Conservation (phyloP, 2,113 vertebrate species). For the Eurypyga helias region DNA sequence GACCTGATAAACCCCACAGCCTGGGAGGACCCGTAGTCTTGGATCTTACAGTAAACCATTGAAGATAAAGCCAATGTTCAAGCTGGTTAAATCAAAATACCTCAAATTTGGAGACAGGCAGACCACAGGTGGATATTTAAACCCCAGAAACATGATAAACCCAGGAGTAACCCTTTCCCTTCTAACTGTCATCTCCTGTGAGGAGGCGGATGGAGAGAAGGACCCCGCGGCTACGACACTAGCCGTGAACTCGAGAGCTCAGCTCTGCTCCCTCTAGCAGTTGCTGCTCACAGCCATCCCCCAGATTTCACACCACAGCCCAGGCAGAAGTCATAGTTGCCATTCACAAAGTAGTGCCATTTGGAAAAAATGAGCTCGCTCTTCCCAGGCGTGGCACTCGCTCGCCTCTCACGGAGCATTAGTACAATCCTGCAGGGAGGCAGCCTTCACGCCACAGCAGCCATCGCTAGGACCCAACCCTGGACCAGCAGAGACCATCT, state of each 20-base stretch:
- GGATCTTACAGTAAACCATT: not conserved
- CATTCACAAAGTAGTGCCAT: not conserved
- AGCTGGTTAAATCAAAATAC: not conserved
- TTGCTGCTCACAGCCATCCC: slow-evolving; percentile 26
- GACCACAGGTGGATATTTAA: not conserved
- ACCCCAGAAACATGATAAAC: not conserved
- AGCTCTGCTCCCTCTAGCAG: slow-evolving; percentile 14
- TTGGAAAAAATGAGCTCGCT: slow-evolving; percentile 3
- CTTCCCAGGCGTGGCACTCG: not conserved
- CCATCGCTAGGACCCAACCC: not conserved
- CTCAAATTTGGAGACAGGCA: not conserved
- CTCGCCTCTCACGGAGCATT: fast-evolving
- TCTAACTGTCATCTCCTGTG: not conserved
- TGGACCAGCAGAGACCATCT: not conserved
- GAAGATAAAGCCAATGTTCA: not conserved
- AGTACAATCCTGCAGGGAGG: not conserved
- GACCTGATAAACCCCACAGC: not conserved
- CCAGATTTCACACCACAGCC: not conserved
- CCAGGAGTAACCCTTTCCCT: not conserved
- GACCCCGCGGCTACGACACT: not conserved
- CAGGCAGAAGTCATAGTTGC: slow-evolving; percentile 37
- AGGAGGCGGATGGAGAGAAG: not conserved
- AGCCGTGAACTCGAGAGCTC: not conserved
- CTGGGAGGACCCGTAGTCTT: not conserved
- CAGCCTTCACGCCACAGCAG: not conserved